Evolutionary conservation across 2,113 vertebrate genomes (phyloP).

Genomic region (Mastomys natalensis): DNA sequence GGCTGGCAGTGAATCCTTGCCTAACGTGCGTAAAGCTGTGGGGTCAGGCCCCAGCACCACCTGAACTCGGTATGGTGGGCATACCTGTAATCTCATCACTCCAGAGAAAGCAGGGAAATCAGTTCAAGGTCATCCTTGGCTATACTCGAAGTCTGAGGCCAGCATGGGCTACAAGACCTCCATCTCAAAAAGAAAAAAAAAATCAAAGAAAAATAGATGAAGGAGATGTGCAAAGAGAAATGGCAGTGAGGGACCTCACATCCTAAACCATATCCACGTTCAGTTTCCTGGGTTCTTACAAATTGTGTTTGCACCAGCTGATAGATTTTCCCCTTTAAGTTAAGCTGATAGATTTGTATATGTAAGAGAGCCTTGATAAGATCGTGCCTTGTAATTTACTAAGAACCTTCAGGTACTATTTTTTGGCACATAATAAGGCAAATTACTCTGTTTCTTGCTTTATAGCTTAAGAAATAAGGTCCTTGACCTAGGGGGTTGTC

Average conservation of each 20-base stretch:
- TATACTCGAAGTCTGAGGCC: not conserved
- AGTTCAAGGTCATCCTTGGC: not conserved
- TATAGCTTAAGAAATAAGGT: not conserved
- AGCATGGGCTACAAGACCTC: not conserved
- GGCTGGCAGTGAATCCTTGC: too few relatives aligned
- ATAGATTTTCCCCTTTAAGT: not conserved
- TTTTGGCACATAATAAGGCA: not conserved
- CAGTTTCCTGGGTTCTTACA: not conserved
- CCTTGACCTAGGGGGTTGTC: not conserved
- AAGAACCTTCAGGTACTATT: conserved; percentile 37
- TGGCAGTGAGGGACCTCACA: not conserved
- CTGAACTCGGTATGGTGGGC: not conserved
- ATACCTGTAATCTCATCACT: not conserved
- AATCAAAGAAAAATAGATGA: not conserved
- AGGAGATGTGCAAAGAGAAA: not conserved
- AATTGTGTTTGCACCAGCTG: not conserved
- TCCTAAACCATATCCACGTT: not conserved
- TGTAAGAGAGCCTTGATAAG: conserved; percentile 20
- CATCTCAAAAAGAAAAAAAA: not conserved
- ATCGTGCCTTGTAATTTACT: conserved; percentile 21
- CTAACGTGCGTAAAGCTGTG: not conserved
- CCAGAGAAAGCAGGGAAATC: not conserved
- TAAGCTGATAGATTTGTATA: not conserved
- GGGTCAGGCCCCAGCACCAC: not conserved
- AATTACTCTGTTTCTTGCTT: not conserved